These are phyloP conservation scores for Pavo muticus DNA, from an alignment of 2,113 vertebrate species.

Conservation along the genomic window DNA sequence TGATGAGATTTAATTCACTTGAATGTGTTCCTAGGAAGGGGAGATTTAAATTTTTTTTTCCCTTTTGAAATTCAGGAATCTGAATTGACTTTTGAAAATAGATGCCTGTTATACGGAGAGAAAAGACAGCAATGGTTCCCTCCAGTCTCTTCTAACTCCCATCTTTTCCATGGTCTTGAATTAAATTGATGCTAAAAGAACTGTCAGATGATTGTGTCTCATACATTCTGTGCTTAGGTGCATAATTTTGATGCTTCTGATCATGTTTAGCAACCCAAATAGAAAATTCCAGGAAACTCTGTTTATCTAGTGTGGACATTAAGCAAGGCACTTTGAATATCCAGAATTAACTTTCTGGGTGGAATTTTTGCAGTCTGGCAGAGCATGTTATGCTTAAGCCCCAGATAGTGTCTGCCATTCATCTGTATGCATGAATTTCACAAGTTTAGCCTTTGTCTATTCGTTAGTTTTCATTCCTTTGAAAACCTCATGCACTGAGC, in stretches of 20 bases:
- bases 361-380: background rate
- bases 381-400: background rate
- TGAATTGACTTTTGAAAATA: background rate
- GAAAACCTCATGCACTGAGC: background rate
- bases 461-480: background rate
- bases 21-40: background rate
- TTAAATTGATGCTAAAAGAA: background rate
- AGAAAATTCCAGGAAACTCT: background rate
- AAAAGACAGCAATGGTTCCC: background rate
- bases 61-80: background rate
- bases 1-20: background rate
- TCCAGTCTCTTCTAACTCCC: background rate
- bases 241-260: background rate
- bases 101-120: background rate
- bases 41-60: background rate
- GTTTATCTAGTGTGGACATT: too few relatives aligned
- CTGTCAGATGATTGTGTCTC: background rate
- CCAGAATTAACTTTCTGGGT: background rate
- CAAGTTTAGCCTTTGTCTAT: background rate
- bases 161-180: background rate
- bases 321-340: background rate
- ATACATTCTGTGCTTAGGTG: background rate
- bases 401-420: background rate
- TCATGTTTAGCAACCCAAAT: background rate
- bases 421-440: background rate